These are phyloP conservation scores for Aspidiotus destructor DNA, from an alignment of 2,888 invertebrate genomes.

Conservation along the genomic window DNA sequence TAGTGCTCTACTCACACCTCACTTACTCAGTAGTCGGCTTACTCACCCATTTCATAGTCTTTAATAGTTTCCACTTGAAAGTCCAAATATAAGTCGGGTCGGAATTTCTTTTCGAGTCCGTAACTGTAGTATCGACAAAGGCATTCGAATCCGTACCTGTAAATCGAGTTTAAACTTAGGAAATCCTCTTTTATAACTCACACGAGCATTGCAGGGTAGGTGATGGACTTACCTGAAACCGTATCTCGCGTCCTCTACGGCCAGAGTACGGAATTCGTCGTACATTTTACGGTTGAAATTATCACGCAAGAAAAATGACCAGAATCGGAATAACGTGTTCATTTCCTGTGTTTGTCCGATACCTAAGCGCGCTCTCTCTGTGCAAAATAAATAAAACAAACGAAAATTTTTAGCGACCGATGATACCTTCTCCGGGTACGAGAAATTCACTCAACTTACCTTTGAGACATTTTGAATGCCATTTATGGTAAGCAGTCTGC, in stretches of 20 bases:
- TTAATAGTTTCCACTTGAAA: conserved; percentile 86
- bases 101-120: conserved; percentile 90
- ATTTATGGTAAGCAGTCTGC: conserved; percentile 94
- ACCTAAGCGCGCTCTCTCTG: conserved; percentile 46
- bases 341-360: conserved; percentile 95
- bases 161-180: conserved; percentile 32
- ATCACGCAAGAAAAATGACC: conserved; percentile 98
- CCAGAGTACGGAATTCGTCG: conserved; percentile 81
- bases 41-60: conserved; percentile 75
- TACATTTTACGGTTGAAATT: conserved; percentile 98
- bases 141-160: conserved; percentile 52
- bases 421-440: too few relatives aligned
- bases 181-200: not conserved
- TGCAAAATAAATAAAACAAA: not conserved
- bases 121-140: conserved; percentile 95
- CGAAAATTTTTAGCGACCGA: too few relatives aligned
- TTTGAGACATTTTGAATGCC: conserved; percentile 85
- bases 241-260: conserved; percentile 83
- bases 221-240: conserved; percentile 67
- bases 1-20: too few relatives aligned
- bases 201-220: not conserved
- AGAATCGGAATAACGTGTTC: conserved; percentile 98
- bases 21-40: too few relatives aligned
- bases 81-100: conserved; percentile 88
- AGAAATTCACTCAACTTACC: too few relatives aligned